Conservation (phyloP, 2,888 invertebrate genomes). For the Chalcosyrphus nemorum region DNA sequence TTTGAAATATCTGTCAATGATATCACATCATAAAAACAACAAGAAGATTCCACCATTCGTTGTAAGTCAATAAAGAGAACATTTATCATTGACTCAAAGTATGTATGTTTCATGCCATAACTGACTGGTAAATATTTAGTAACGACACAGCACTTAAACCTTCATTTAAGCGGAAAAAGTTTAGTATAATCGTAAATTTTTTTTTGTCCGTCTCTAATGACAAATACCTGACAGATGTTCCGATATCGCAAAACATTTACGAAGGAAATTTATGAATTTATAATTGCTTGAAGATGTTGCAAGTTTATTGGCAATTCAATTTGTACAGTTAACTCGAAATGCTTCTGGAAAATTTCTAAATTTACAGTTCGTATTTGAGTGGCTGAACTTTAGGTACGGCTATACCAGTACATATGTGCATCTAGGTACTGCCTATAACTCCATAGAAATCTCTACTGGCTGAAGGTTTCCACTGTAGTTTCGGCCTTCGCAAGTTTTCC, state of each 20-base stretch:
- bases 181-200: background rate
- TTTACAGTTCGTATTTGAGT: too few relatives aligned
- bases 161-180: conserved; percentile 5
- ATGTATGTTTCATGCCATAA: conserved; percentile 7
- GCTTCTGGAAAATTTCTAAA: too few relatives aligned
- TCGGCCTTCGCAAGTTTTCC: too few relatives aligned
- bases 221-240: background rate
- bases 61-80: background rate
- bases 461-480: too few relatives aligned
- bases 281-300: too few relatives aligned
- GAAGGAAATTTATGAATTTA: background rate
- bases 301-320: too few relatives aligned
- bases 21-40: background rate
- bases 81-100: background rate
- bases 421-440: too few relatives aligned
- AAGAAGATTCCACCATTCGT: background rate
- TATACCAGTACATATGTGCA: too few relatives aligned
- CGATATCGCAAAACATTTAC: background rate
- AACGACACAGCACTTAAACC: conserved; percentile 21
- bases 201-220: background rate
- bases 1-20: background rate
- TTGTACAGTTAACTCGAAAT: too few relatives aligned
- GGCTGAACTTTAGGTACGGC: too few relatives aligned
- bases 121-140: conserved; percentile 10
- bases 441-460: too few relatives aligned